Conservation (phyloP, 2,888 invertebrate genomes). For the Erebia ligea region DNA sequence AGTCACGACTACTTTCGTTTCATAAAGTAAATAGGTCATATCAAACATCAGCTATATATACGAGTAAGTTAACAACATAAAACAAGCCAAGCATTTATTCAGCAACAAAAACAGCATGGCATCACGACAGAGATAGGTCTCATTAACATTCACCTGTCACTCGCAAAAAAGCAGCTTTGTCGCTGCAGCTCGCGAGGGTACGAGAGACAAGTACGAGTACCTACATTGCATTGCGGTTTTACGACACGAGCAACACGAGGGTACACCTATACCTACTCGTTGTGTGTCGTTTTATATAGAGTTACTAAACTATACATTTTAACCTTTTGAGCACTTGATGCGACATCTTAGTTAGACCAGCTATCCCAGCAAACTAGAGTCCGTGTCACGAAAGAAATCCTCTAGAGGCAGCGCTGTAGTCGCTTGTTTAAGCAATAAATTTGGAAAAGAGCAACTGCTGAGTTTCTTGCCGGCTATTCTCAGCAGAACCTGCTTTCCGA, state of each 20-base stretch:
- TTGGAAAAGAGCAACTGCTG: no score
- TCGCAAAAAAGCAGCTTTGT: slow-evolving; percentile 25
- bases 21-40: not conserved
- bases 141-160: slow-evolving; percentile 29
- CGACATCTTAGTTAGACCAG: no score
- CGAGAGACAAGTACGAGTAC: not conserved
- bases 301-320: no score
- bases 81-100: slow-evolving; percentile 1
- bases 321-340: no score
- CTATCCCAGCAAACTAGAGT: no score
- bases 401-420: no score
- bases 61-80: not conserved
- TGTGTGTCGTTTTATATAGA: not conserved
- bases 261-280: not conserved
- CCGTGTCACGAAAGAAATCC: no score
- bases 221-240: slow-evolving; percentile 6
- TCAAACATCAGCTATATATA: not conserved
- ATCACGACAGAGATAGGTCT: slow-evolving; percentile 15
- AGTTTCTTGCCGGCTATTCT: no score
- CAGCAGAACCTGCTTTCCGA: no score
- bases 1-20: no score
- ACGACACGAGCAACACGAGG: not conserved
- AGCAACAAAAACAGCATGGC: slow-evolving; percentile 5
- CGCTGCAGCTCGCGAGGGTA: not conserved
- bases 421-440: no score